These are phyloP conservation scores for Blennius ocellaris DNA, from an alignment of 2,113 vertebrate genomes.

Conservation along the genomic window DNA sequence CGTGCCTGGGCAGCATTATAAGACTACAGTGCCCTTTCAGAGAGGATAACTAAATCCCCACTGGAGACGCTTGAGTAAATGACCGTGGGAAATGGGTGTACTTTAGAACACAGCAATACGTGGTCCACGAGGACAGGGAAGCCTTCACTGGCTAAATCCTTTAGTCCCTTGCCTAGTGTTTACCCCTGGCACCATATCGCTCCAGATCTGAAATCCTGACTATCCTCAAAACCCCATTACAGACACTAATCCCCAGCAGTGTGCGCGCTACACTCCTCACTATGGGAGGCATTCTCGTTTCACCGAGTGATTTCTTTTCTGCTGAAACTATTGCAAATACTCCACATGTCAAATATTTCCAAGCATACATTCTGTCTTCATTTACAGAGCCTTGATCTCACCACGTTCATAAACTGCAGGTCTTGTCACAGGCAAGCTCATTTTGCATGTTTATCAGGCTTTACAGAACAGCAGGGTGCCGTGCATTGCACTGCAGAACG, in stretches of 20 bases:
- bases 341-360: slow-evolving; percentile 23
- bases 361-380: slow-evolving; percentile 10
- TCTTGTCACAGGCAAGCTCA: slow-evolving; percentile 11
- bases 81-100: slow-evolving; percentile 74
- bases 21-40: slow-evolving; percentile 57
- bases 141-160: slow-evolving; percentile 70
- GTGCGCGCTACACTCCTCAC: slow-evolving; percentile 38
- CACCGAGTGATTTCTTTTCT: slow-evolving; percentile 58
- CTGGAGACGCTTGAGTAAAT: slow-evolving; percentile 74
- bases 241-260: slow-evolving; percentile 68
- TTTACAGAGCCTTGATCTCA: slow-evolving; percentile 11
- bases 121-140: slow-evolving; percentile 59
- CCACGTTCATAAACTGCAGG: neutral
- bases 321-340: slow-evolving; percentile 46
- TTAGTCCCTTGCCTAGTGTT: slow-evolving; percentile 67
- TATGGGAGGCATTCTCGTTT: slow-evolving; percentile 57
- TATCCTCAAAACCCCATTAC: slow-evolving; percentile 81
- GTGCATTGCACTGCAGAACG: neutral
- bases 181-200: slow-evolving; percentile 75
- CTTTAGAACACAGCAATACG: slow-evolving; percentile 67
- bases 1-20: slow-evolving; percentile 30
- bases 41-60: slow-evolving; percentile 70
- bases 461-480: slow-evolving; percentile 26
- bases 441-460: slow-evolving; percentile 25
- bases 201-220: slow-evolving; percentile 77